Base-by-base conservation (phyloP, 2,113 vertebrate genomes). In the Noturus placidus region DNA sequence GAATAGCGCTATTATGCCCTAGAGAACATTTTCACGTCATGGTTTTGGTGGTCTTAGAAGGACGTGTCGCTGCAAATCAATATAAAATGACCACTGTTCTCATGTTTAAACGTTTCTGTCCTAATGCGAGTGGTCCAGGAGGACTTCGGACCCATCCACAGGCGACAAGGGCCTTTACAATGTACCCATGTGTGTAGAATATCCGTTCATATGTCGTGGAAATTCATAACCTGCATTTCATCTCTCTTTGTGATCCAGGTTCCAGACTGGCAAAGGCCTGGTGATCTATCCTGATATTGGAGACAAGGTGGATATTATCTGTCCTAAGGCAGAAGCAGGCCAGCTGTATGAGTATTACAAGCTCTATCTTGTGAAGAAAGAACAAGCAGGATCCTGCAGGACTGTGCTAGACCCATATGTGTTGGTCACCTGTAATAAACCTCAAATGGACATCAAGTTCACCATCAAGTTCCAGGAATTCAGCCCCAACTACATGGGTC, bases 391-490 rank as follows among this genome's bases (percentile, higher is more conserved):
- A 35, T 91, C 95, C 82, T 97, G 97, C 91, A 97, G 97, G 92
- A 97, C 97, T 0, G 93, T 97, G 90, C 95, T 97, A 80, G 96
- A 97, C 91, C 96, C 97, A 89, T 97, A 97, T 0, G 95, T 97
- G 85, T 93, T 97, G 92, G 96, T 97, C 74, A 97, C 95, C 1
- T 97, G 97, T 93, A 97, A 97, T 91, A 94, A 95, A 90, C 97
- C 97, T 0, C 96, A 97, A 87, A 96, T 96, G 92, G 96, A 97
- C 91, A 96, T 97, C 90, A 97, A 96, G 86, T 97, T 97, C 90
- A 97, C 97, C 91, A 97, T 97, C 93, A 97, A 97, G 93, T 97
- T 97, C 91, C 97, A 97, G 94, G 97, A 97, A 92, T 97, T 97
- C 94, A 97, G 96, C 93, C 97, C 97, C 89, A 97, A 97, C 94